Evolutionary conservation across 2,113 vertebrate species (phyloP).

Genomic region (Callocephalon fimbriatum): DNA sequence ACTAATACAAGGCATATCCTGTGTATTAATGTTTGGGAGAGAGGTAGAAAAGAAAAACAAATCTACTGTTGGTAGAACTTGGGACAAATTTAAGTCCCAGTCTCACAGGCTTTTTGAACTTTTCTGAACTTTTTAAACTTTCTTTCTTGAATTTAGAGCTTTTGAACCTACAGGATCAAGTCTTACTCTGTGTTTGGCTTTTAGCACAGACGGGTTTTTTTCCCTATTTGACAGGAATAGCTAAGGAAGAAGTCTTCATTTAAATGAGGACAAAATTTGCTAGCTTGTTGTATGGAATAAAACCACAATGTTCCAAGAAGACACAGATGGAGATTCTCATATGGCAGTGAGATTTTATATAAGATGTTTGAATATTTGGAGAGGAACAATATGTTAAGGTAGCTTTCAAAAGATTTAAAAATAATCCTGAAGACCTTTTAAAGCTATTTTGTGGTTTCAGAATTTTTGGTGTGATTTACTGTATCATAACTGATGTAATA

Average conservation of each 20-base stretch:
- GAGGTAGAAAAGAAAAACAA: background rate
- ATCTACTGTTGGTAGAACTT: background rate
- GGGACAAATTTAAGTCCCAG: background rate
- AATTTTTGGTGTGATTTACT: constrained; percentile 6
- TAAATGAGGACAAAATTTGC: background rate
- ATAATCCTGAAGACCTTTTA: background rate
- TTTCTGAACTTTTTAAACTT: background rate
- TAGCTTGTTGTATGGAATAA: background rate
- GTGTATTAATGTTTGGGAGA: background rate
- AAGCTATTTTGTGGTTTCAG: constrained; percentile 33
- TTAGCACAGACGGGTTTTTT: background rate
- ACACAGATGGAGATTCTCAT: background rate
- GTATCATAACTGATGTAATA: constrained; percentile 10
- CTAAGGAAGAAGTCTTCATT: background rate
- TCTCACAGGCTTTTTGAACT: background rate
- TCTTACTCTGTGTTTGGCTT: background rate
- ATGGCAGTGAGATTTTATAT: background rate
- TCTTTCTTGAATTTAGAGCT: background rate
- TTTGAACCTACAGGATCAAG: background rate
- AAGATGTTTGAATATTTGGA: background rate
- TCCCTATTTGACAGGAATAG: background rate
- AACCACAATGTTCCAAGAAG: background rate
- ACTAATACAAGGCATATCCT: background rate
- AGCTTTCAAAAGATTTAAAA: constrained; percentile 11
- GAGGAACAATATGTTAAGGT: background rate